Evolutionary conservation across 2,797 vertebrate genomes (phyloP), one percentile per base, ranked within the genome.

Genomic region (Artibeus lituratus): DNA sequence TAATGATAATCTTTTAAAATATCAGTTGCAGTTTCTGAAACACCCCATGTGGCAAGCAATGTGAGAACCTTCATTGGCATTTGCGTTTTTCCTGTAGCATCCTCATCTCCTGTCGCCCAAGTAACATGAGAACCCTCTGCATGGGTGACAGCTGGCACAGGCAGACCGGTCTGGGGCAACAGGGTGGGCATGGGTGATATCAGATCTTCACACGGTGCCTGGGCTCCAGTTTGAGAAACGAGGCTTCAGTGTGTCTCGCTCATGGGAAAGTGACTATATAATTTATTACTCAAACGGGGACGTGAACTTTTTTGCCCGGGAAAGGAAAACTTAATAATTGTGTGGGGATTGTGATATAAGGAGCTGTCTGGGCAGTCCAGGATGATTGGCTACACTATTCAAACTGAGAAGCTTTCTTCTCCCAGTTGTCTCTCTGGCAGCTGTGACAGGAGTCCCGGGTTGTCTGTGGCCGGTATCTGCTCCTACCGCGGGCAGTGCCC

Each of bases 1-100:
- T 92, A 96, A 69, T 80, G 65, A 90, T 35, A 80, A 78, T 82
- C 32, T 88, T 93, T 96, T 72, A 67, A 94, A 97, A 83, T 86
- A 85, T 55, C 24, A 32, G 0, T 72, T 92, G 69, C n/a, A 67
- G 39, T 93, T 70, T 94, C 55, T 42, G 29, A 32, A 88, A 74
- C 16, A 92, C 47, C 2, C 19, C 22, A 9, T 80, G 26, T 88
- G 80, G 39, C 49, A 69, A 82, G 55, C 19, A 51, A 22, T 74
- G 70, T 94, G 32, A 94, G 73, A 94, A 91, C 7, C 19, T 3
- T 26, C 6, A 35, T 62, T 85, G 91, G 44, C 7, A 44, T 80
- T 42, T 96, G 73, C 32, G 51, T 65, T 93, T 81, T n/a, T 42
- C 21, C 32, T 35, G 5, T 47, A 53, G 47, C 57, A 72, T 73